Evolutionary conservation across 1,140 invertebrate genomes (phyloP).

Genomic region (Drosophila albomicans): DNA sequence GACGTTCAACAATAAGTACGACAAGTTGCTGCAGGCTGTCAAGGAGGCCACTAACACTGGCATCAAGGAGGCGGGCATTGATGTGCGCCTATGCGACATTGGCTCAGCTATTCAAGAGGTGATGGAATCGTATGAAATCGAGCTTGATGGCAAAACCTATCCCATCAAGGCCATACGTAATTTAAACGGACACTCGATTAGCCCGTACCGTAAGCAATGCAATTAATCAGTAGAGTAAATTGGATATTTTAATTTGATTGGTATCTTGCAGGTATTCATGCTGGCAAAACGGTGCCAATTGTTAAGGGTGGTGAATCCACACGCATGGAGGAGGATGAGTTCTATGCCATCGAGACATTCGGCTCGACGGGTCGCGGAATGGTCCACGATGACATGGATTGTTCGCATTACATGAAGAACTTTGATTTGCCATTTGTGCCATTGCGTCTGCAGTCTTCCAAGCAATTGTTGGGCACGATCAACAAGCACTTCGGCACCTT

Average conservation of each 20-base stretch:
- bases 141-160: conserved; percentile 98
- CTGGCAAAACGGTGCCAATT: conserved; percentile 99
- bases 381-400: conserved; percentile 99
- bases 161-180: conserved; percentile 99
- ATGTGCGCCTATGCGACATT: conserved; percentile 98
- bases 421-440: conserved; percentile 97
- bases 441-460: conserved; percentile 95
- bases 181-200: conserved; percentile 99
- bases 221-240: not conserved
- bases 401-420: conserved; percentile 99
- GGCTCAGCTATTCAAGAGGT: conserved; percentile 99
- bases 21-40: conserved; percentile 97
- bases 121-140: conserved; percentile 99
- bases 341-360: conserved; percentile 99
- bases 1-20: conserved; percentile 98
- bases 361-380: conserved; percentile 98
- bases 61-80: conserved; percentile 97
- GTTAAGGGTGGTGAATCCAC: conserved; percentile 99
- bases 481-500: conserved; percentile 99
- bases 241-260: not conserved
- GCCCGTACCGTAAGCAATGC: conserved; percentile 92
- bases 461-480: conserved; percentile 96
- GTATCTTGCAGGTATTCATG: conserved; percentile 93
- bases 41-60: conserved; percentile 99
- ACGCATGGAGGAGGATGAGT: conserved; percentile 99